A percentile compares a stretch with the other conserved stretches of the same genome.
Conservation (phyloP, 2,113 vertebrate species). For the Gadus chalcogrammus region DNA sequence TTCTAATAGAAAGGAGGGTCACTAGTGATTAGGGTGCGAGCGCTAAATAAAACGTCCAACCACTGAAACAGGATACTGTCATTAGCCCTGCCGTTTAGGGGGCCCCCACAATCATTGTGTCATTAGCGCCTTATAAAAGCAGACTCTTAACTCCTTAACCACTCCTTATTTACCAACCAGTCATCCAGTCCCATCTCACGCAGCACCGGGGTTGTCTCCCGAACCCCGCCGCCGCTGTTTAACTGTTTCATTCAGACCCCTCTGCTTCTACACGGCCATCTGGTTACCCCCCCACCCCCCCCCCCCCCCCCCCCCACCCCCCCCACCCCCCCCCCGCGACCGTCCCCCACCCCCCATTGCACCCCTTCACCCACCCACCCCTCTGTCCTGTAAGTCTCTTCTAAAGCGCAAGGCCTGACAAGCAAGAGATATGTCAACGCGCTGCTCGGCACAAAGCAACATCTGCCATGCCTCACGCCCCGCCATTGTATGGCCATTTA, state of each 20-base stretch:
- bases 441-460: conserved; percentile 95
- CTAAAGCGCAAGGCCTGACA: conserved; percentile 88
- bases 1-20: conserved; percentile 43
- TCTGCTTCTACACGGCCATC: conserved; percentile 78
- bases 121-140: conserved; percentile 72
- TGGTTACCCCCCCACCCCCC: conserved; percentile 71
- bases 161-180: conserved; percentile 81
- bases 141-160: conserved; percentile 52
- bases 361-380: conserved; percentile 8
- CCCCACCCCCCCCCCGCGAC: no score
- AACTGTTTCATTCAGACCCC: conserved; percentile 84
- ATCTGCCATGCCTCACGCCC: conserved; percentile 97
- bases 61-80: conserved; percentile 59
- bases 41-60: conserved; percentile 60
- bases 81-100: conserved; percentile 57
- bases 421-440: conserved; percentile 94
- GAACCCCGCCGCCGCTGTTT: conserved; percentile 70
- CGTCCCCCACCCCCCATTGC: no score
- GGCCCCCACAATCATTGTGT: neutral
- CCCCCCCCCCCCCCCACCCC: no score
- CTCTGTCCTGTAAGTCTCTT: conserved; percentile 83
- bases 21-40: conserved; percentile 53
- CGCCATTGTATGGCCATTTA: conserved; percentile 96
- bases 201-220: conserved; percentile 74
- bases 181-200: conserved; percentile 68